Evolutionary conservation across 1,140 invertebrate genomes (phyloP).

Genomic region (Myzus persicae): DNA sequence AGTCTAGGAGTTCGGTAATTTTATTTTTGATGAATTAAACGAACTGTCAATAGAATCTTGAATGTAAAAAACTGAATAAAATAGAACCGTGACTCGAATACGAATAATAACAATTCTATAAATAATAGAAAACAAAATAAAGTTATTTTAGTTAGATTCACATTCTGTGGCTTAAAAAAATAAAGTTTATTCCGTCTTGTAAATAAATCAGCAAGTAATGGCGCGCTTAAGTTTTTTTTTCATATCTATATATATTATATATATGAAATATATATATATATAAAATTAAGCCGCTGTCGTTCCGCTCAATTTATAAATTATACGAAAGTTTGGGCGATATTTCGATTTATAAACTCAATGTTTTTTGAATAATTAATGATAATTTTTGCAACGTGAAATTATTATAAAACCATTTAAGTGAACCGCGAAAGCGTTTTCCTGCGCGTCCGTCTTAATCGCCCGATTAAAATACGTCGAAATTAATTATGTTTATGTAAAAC

Average conservation of each 20-base stretch:
- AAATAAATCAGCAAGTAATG: not conserved
- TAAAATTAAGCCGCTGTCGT: not conserved
- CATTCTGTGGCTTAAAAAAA: not conserved
- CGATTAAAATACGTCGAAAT: not conserved
- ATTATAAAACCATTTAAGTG: conserved; percentile 1
- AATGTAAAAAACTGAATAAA: not conserved
- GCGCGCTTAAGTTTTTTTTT: not conserved
- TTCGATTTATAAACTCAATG: not conserved
- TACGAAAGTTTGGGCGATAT: not conserved
- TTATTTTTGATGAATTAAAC: not conserved
- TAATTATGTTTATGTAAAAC: conserved; percentile 18
- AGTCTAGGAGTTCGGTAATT: not conserved
- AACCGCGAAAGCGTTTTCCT: not conserved
- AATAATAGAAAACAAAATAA: not conserved
- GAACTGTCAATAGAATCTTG: not conserved
- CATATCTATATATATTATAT: no score
- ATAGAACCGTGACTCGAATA: not conserved
- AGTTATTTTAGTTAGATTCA: not conserved
- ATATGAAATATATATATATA: no score
- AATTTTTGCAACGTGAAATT: conserved; percentile 6
- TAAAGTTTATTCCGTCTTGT: not conserved
- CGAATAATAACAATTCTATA: not conserved
- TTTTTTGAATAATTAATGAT: conserved; percentile 21
- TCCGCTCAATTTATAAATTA: not conserved
- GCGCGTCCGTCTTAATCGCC: not conserved